These are phyloP conservation scores for Corythornis leucogaster DNA, from an alignment of 2,797 vertebrate species.

Conservation along the genomic window DNA sequence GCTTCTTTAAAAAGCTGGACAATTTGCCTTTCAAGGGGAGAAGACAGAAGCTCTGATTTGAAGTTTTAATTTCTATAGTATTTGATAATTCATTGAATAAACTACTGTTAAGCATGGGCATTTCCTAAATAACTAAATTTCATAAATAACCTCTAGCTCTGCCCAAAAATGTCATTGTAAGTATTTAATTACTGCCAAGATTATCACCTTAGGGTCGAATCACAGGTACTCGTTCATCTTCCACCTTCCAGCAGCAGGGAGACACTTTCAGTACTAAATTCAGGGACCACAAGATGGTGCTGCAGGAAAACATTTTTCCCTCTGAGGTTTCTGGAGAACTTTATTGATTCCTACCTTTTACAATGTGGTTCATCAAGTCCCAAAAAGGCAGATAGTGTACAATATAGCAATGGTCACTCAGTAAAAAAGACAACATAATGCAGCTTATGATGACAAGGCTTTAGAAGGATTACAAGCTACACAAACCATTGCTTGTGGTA, in stretches of 20 bases:
- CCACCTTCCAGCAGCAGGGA: background rate
- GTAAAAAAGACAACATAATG: slow-evolving; percentile 52
- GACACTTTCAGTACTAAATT: background rate
- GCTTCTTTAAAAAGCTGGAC: background rate
- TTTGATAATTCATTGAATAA: background rate
- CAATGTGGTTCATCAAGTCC: slow-evolving; percentile 16
- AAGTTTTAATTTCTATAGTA: background rate
- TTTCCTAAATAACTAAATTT: background rate
- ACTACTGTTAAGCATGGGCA: background rate
- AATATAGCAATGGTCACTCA: slow-evolving; percentile 43
- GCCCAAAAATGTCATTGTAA: background rate
- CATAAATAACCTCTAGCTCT: background rate
- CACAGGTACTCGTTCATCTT: background rate
- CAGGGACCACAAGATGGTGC: slow-evolving; percentile 66
- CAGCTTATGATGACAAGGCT: slow-evolving; percentile 41
- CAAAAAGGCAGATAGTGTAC: slow-evolving; percentile 24
- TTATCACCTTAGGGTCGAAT: background rate
- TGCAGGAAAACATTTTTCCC: slow-evolving; percentile 62
- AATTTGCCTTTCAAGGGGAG: background rate
- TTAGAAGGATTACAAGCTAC: slow-evolving; percentile 28
- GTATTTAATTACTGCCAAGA: background rate
- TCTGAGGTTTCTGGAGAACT: background rate
- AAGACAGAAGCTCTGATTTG: background rate
- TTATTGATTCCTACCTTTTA: slow-evolving; percentile 40
- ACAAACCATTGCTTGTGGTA: slow-evolving; percentile 30